phyloP scores from a whole-genome alignment of 2,888 invertebrate genomes.

The Drosophila nigricruria region DNA sequence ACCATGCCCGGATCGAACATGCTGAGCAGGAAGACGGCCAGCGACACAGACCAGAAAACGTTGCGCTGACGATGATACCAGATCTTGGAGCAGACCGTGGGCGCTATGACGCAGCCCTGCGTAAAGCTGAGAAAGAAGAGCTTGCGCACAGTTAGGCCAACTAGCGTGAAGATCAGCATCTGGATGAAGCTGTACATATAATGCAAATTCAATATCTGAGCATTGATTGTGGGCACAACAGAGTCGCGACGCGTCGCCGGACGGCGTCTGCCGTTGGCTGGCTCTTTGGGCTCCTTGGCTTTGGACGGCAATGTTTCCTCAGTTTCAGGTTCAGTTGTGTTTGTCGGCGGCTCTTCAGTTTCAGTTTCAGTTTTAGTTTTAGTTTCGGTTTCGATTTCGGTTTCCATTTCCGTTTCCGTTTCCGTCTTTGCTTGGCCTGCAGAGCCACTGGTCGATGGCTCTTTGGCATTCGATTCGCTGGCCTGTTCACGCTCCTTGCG shows the following conservation, averaged over 20 bases:
- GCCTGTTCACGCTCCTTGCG: constrained; percentile 67
- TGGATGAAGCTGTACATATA: constrained; percentile 90
- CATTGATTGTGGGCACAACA: constrained; percentile 53
- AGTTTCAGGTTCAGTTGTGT: neutral
- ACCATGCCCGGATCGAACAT: constrained; percentile 84
- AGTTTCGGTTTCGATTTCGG: neutral
- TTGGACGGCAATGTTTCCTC: constrained; percentile 55
- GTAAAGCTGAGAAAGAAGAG: constrained; percentile 84
- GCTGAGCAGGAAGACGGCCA: constrained; percentile 86
- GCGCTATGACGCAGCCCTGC: constrained; percentile 87
- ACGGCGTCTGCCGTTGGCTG: constrained; percentile 35
- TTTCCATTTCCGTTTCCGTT: neutral
- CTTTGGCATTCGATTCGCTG: constrained; percentile 22
- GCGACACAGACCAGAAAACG: constrained; percentile 84
- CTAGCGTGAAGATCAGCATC: constrained; percentile 87
- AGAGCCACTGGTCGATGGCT: constrained; percentile 24
- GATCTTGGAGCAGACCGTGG: constrained; percentile 88
- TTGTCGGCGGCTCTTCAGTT: constrained; percentile 4
- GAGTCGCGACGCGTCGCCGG: constrained; percentile 43
- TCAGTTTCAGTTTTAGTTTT: neutral
- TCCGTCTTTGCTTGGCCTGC: constrained; percentile 2
- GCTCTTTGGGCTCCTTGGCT: constrained; percentile 31
- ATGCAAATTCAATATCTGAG: constrained; percentile 73
- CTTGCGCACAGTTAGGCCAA: constrained; percentile 83
- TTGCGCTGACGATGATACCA: constrained; percentile 86